Evolutionary conservation across 2,113 vertebrate genomes (phyloP), one percentile per base, ranked within the genome.

Genomic region (Phycodurus eques): DNA sequence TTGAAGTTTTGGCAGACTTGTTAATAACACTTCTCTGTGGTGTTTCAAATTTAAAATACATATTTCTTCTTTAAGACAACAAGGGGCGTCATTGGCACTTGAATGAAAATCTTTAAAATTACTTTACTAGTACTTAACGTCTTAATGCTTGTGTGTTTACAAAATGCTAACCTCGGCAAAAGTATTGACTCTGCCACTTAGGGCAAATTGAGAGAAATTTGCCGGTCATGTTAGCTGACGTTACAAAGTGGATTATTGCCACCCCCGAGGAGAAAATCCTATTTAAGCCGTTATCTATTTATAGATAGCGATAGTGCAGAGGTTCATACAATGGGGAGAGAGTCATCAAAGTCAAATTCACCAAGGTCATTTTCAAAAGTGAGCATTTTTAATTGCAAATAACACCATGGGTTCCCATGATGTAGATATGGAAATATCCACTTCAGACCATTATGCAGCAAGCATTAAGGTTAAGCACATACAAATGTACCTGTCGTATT

Each of bases 181-280:
- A 80, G 70, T 79, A 74, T 71, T 76, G 57, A 62, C 68, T 47
- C 59, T 49, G 83, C 71, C 85, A 86, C 86, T 87, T 82, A 82
- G 20, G 19, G 64, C 53, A 70, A 79, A 85, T 84, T 84, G 81
- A 65, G 79, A 79, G 79, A 79, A 82, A 75, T 81, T 66, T 84
- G 72, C 67, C 63, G 72, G 79, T 79, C 83, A 80, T 77, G 75
- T 80, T 70, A 70, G 79, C 67, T 81, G 83, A 84, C 8, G 54
- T 77, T 74, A 80, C 83, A 87, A 90, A 87, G 85, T 90, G 88
- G 87, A 90, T 90, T 90, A 87, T 82, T 87, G 72, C 78, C 63
- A 70, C 73, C 78, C 68, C 56, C 14, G 11, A n/a, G 72, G 72
- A 85, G 80, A 82, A 88, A 88, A 90, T 90, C 87, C 80, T 80